Percentiles rank a stretch among this genome's conserved stretches.
Evolutionary conservation across 2,888 invertebrate species (phyloP).

Genomic region (Hoplodrina ambigua): DNA sequence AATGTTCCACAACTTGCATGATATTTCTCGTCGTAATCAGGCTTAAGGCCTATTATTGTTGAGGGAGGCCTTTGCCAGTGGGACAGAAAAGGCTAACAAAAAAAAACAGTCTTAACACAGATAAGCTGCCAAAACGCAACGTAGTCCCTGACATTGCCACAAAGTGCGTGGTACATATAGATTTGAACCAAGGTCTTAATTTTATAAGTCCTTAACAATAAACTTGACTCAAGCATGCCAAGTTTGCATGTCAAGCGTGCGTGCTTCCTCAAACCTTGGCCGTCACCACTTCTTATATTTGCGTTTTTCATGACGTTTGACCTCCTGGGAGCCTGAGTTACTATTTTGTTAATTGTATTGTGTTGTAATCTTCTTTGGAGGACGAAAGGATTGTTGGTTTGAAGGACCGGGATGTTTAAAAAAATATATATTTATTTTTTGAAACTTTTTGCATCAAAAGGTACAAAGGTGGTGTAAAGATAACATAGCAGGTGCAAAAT

Average conservation of each 20-base stretch:
- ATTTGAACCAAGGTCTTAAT: slow-evolving; percentile 34
- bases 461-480: too few species aligned
- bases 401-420: not conserved
- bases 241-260: slow-evolving; percentile 35
- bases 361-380: slow-evolving; percentile 26
- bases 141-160: slow-evolving; percentile 1
- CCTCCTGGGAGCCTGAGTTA: slow-evolving; percentile 37
- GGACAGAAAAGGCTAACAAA: too few species aligned
- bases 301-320: slow-evolving; percentile 39
- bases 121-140: too few species aligned
- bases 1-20: too few species aligned
- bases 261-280: slow-evolving; percentile 46
- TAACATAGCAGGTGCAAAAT: too few species aligned
- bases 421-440: too few species aligned
- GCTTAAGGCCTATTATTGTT: too few species aligned
- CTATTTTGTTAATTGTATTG: slow-evolving; percentile 17
- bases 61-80: too few species aligned
- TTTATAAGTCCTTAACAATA: slow-evolving; percentile 14
- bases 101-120: too few species aligned
- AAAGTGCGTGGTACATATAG: slow-evolving; percentile 42
- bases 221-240: slow-evolving; percentile 36
- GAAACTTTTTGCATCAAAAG: too few species aligned
- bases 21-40: too few species aligned
- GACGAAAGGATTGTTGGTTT: slow-evolving; percentile 1
- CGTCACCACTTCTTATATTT: slow-evolving; percentile 43